A percentile compares a stretch with the other conserved stretches of the same genome.
Conservation (phyloP, 2,113 vertebrate genomes). For the Pampusana beccarii region DNA sequence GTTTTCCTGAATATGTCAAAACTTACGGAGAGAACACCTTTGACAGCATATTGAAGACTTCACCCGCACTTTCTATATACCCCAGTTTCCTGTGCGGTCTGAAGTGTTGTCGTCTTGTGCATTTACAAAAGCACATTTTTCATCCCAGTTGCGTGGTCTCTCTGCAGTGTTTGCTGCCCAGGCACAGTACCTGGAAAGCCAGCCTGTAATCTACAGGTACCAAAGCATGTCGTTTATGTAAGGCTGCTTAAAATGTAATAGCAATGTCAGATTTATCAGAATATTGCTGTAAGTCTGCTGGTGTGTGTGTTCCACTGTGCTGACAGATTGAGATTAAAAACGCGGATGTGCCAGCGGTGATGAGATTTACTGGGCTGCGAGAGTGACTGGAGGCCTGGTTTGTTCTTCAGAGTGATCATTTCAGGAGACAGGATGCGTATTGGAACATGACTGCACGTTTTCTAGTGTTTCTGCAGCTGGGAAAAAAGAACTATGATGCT, state of each 20-base stretch:
- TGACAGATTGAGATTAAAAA: constrained; percentile 54
- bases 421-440: not conserved
- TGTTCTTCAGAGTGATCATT: not conserved
- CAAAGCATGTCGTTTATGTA: not conserved
- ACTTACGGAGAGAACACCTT: not conserved
- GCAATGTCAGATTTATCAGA: constrained; percentile 43
- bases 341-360: not conserved
- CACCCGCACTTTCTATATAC: not conserved
- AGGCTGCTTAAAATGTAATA: constrained; percentile 28
- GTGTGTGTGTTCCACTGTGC: not conserved
- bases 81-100: not conserved
- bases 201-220: not conserved
- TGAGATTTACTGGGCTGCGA: constrained; percentile 14
- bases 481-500: not conserved
- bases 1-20: not conserved
- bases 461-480: not conserved
- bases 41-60: not conserved
- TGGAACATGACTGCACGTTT: not conserved
- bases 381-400: constrained; percentile 9
- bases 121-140: not conserved
- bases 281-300: constrained; percentile 6
- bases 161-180: not conserved
- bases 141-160: not conserved
- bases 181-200: not conserved
- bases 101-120: not conserved